Evolutionary conservation across 1,140 invertebrate genomes (phyloP), one percentile per base, ranked within the genome.

Genomic region (Microvelia longipes): DNA sequence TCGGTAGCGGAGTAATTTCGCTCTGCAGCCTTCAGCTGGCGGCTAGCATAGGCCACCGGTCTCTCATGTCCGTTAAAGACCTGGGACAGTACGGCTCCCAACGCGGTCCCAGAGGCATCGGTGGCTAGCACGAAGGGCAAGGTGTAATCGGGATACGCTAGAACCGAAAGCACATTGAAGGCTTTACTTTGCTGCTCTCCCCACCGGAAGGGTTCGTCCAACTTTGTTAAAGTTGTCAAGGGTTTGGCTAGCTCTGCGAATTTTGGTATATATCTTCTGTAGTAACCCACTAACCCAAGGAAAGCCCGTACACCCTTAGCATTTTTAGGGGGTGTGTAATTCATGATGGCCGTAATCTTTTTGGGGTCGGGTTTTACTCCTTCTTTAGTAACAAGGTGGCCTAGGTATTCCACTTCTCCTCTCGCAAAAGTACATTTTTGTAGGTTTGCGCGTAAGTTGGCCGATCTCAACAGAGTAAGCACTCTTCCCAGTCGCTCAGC

Each of bases 1-100:
- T 78, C 84, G 74, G 71, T 81, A 24, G 73, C 77, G 69, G 68
- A 76, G 74, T 79, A 83, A 72, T 79, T 79, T 66, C 28, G 73
- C 76, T 83, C 79, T 1, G 77, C 75, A 69, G 76, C 72, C 73
- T 78, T 80, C 62, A 83, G 71, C 14, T 74, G 77, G 69, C 79
- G 71, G 62, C 77, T 80, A 0, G 77, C 77, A 71, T 78, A 83
- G 1, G 75, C 74, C 27, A 80, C 77, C 0, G 79, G 78, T 28
- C 64, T 62, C n/a, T 73, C 72, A 2, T 62, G 60, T 5, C 70
- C 71, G 1, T 75, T 67, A 5, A 72, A 50, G 29, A 76, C 76
- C 75, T 81, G 79, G 0, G 69, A 76, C 26, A 79, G 63, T 11
- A 78, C 68, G 0, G 75, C 75, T 2, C 75, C 78, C 30, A 79